Conservation (phyloP, 2,113 vertebrate species). For the Daboia siamensis region DNA sequence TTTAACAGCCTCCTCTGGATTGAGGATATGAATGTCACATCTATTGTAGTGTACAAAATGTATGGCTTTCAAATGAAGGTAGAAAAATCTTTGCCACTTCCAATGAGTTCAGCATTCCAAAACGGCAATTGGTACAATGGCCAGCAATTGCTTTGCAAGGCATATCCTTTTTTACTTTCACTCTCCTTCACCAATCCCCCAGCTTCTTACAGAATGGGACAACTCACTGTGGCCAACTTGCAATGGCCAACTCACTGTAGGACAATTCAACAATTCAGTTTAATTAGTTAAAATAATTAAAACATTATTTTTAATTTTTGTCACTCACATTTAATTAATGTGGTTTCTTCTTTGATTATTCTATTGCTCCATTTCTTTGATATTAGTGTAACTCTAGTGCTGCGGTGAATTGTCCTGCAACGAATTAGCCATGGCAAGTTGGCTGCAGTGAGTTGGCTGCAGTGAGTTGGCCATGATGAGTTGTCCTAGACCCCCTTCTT, state of each 20-base stretch:
- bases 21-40: constrained; percentile 2
- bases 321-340: background rate
- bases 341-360: background rate
- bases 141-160: background rate
- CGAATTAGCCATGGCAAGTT: background rate
- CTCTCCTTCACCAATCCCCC: background rate
- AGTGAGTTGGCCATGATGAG: background rate
- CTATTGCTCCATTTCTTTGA: background rate
- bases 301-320: background rate
- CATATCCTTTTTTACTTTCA: accelerated
- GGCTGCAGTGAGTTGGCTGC: no score
- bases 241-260: background rate
- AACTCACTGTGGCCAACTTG: background rate
- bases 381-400: background rate
- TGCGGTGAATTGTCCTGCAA: background rate
- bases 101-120: background rate
- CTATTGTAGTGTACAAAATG: background rate
- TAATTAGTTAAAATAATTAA: background rate
- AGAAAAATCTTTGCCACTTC: background rate
- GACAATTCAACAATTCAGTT: background rate
- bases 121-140: background rate
- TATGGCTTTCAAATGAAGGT: background rate
- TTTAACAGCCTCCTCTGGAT: background rate
- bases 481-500: background rate
- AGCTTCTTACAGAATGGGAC: background rate